These are phyloP conservation scores for Scaptomyza cyrtandrae DNA, from an alignment of 2,888 invertebrate genomes.

Conservation along the genomic window DNA sequence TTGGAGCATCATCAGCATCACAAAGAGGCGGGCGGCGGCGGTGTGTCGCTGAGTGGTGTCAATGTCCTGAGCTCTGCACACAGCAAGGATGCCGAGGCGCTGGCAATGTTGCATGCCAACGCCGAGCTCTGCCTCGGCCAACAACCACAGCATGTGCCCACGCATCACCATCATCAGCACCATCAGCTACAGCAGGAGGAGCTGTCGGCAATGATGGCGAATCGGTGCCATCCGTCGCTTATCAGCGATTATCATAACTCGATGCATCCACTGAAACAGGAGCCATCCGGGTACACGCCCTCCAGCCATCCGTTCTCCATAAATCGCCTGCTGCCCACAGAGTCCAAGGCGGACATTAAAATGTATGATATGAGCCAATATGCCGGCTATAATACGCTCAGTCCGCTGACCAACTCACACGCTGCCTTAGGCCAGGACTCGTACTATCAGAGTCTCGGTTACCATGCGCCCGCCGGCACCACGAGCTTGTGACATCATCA, in stretches of 20 bases:
- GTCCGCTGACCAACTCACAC: slow-evolving; percentile 87
- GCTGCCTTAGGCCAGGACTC: slow-evolving; percentile 89
- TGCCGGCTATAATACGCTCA: slow-evolving; percentile 87
- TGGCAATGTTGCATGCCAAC: slow-evolving; percentile 89
- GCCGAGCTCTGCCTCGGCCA: slow-evolving; percentile 87
- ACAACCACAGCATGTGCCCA: slow-evolving; percentile 86
- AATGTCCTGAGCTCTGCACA: slow-evolving; percentile 82
- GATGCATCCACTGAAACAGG: slow-evolving; percentile 91
- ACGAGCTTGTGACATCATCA: slow-evolving; percentile 95
- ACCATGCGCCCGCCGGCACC: slow-evolving; percentile 89
- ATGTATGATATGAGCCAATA: slow-evolving; percentile 94
- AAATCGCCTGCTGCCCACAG: slow-evolving; percentile 94
- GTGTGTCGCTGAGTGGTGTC: slow-evolving; percentile 58
- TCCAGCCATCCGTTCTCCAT: slow-evolving; percentile 97
- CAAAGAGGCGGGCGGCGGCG: slow-evolving; percentile 66
- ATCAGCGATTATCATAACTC: slow-evolving; percentile 87
- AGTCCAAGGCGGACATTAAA: slow-evolving; percentile 95
- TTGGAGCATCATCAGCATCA: slow-evolving; percentile 83
- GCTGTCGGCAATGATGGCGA: slow-evolving; percentile 88
- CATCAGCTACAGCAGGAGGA: slow-evolving; percentile 86
- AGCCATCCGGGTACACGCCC: slow-evolving; percentile 91
- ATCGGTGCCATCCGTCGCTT: slow-evolving; percentile 87
- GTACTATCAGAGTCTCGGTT: slow-evolving; percentile 93
- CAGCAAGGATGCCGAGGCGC: slow-evolving; percentile 87
- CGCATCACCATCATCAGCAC: slow-evolving; percentile 85